These are phyloP conservation scores for Vidua chalybeata DNA, from an alignment of 2,113 vertebrate species.

Conservation along the genomic window DNA sequence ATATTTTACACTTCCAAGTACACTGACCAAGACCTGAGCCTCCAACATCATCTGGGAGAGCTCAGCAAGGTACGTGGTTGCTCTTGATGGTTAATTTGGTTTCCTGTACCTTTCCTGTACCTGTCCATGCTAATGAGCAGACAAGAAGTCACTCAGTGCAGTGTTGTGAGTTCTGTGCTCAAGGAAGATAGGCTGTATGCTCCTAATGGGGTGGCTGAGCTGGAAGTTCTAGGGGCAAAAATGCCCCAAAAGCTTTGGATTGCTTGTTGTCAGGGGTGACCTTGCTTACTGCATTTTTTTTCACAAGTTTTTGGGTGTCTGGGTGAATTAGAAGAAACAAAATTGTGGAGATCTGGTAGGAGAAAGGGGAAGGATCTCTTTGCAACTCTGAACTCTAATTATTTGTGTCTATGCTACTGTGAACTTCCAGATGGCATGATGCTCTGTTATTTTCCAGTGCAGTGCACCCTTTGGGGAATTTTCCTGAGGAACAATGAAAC, in stretches of 20 bases:
- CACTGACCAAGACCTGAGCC: background rate
- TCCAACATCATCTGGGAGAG: background rate
- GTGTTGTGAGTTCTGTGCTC: background rate
- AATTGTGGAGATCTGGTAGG: background rate
- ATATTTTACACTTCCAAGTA: fast-evolving
- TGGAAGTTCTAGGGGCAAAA: background rate
- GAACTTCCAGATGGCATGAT: slow-evolving; percentile 42
- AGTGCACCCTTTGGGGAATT: background rate
- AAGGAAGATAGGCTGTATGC: fast-evolving
- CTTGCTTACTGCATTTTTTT: background rate
- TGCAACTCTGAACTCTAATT: slow-evolving; percentile 23
- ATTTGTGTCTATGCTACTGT: background rate
- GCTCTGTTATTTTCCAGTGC: background rate
- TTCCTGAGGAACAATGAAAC: background rate
- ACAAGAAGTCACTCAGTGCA: background rate
- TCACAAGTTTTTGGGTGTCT: background rate
- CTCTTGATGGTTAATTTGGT: background rate
- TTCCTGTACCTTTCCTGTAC: background rate
- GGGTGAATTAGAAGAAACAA: background rate
- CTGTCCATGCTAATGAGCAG: background rate
- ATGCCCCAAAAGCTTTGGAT: background rate
- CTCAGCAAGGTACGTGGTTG: background rate
- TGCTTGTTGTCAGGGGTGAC: background rate
- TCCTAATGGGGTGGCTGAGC: background rate
- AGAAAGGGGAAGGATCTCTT: background rate